Base-by-base conservation (phyloP, 2,113 vertebrate species). In the Arvicanthis niloticus region DNA sequence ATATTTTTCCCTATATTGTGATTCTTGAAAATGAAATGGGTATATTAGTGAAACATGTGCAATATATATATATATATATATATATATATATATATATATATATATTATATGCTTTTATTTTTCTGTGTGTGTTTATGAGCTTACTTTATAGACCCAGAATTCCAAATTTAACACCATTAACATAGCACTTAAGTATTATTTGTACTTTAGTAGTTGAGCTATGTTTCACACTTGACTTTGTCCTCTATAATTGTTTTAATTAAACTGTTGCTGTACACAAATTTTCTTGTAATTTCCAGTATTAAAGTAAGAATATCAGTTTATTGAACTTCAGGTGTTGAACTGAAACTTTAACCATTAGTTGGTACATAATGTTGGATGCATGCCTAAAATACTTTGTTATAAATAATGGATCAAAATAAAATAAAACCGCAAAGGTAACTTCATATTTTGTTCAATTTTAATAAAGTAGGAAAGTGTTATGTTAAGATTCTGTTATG, bases 381-480 rank as follows among this genome's bases (percentile, higher is more conserved):
- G 86, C 97, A 78, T 42, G 13, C 24, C 45, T 97, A 88, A 96
- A 95, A 94, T 37, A 10, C 51, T 22, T 70, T 88, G 11, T 91
- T 82, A 68, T 48, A 15, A 6, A 92, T 53, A 98, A 97, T 97
- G 92, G 96, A 97, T 98, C 97, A 96, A 98, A 98, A 95, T 94
- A 97, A 97, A 81, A 92, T 96, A 95, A 87, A 58, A 95, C n/a
- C 78, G 96, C 60, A 90, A 76, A 98, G 45, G 72, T 96, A 98
- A 31, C 34, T 98, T 97, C 97, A 94, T 90, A 68, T 96, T 98
- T 98, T 98, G 85, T 98, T 98, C 98, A 98, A 98, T 98, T 98
- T 98, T 98, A 98, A 98, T 76, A 97, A 98, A 98, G 98, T 96
- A 96, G 97, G 95, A 98, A 98, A 97, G 60, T 96, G 58, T 94